Conservation (phyloP, 2,113 vertebrate species). For the Gadus chalcogrammus region DNA sequence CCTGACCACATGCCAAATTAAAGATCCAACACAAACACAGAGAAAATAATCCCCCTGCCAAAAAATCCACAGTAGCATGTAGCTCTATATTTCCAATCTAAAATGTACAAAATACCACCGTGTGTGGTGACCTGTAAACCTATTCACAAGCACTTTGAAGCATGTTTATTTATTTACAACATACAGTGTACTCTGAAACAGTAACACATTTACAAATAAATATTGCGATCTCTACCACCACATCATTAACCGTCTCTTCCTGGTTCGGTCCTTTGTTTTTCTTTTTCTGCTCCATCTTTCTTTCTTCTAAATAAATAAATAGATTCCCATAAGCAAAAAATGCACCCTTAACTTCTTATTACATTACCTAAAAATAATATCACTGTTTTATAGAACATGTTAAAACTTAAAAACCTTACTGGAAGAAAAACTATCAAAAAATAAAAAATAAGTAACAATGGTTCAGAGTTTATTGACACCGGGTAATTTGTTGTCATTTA, state of each 20-base stretch:
- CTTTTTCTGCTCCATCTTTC: constrained; percentile 44
- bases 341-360: constrained; percentile 50
- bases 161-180: constrained; percentile 76
- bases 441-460: neutral
- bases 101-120: constrained; percentile 67
- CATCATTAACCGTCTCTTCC: too few species aligned
- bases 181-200: constrained; percentile 68
- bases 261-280: too few species aligned
- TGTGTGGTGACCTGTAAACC: constrained; percentile 56
- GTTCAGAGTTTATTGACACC: too few species aligned
- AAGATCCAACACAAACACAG: constrained; percentile 42
- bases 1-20: constrained; percentile 41
- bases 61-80: constrained; percentile 58
- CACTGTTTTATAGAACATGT: constrained; percentile 17
- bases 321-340: constrained; percentile 40
- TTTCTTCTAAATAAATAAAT: constrained; percentile 66
- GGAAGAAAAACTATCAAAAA: neutral
- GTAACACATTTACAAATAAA: constrained; percentile 72
- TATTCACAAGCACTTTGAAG: constrained; percentile 73
- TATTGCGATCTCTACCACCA: constrained; percentile 54
- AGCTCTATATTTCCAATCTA: constrained; percentile 55
- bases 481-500: too few species aligned
- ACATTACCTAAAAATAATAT: constrained; percentile 49
- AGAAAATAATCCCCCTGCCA: constrained; percentile 36
- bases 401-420: constrained; percentile 21